Conservation (phyloP, 2,113 vertebrate genomes). For the Jacana jacana region DNA sequence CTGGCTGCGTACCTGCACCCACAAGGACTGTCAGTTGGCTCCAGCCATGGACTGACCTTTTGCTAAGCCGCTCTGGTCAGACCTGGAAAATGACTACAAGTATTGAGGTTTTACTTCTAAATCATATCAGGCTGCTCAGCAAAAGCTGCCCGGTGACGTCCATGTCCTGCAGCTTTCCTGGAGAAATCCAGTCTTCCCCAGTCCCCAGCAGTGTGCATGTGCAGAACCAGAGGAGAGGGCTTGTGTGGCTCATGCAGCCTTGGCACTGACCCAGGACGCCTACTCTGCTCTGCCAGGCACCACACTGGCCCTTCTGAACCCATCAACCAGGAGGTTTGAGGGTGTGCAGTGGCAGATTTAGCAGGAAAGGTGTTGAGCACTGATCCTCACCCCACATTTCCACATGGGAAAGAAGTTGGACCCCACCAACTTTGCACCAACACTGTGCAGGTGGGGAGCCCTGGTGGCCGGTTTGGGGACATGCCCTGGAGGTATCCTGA, state of each 20-base stretch:
- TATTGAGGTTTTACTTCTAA: background rate
- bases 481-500: background rate
- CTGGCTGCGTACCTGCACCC: background rate
- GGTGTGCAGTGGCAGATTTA: background rate
- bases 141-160: background rate
- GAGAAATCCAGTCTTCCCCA: background rate
- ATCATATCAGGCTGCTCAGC: background rate
- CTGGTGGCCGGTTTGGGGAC: background rate
- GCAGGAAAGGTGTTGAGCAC: background rate
- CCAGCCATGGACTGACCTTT: background rate
- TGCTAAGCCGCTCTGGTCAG: background rate
- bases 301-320: background rate
- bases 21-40: accelerated
- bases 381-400: background rate
- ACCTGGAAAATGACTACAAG: background rate
- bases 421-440: background rate
- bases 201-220: accelerated
- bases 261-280: background rate
- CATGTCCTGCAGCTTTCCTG: background rate
- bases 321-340: background rate
- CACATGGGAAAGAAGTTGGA: background rate
- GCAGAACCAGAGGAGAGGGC: background rate
- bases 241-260: background rate
- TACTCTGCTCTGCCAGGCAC: background rate
- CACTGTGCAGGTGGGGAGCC: background rate